These are phyloP conservation scores for Protophormia terraenovae DNA, from an alignment of 2,888 invertebrate species.

Conservation along the genomic window DNA sequence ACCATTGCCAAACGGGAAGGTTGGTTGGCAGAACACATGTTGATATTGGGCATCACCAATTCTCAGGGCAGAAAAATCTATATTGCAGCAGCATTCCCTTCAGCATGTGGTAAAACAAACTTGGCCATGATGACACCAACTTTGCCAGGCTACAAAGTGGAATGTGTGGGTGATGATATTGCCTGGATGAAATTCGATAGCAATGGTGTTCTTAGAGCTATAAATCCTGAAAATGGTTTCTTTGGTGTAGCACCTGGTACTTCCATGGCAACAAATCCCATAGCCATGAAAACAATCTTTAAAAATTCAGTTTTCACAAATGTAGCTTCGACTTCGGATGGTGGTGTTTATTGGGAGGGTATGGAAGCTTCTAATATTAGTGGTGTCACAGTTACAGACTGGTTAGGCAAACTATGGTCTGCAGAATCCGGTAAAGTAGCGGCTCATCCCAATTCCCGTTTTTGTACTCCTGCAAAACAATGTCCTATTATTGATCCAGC, in stretches of 20 bases:
- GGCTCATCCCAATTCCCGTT: slow-evolving; percentile 98
- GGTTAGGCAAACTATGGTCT: slow-evolving; percentile 91
- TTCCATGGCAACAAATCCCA: slow-evolving; percentile 94
- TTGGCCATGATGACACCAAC: slow-evolving; percentile 98
- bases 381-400: slow-evolving; percentile 87
- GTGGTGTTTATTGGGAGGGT: slow-evolving; percentile 99
- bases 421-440: slow-evolving; percentile 86
- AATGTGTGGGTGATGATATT: slow-evolving; percentile 98
- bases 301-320: slow-evolving; percentile 98
- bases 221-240: slow-evolving; percentile 99
- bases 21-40: slow-evolving; percentile 99
- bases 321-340: slow-evolving; percentile 96
- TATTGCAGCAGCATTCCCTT: slow-evolving; percentile 98
- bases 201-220: slow-evolving; percentile 93
- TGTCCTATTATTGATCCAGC: slow-evolving; percentile 96
- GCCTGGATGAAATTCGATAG: slow-evolving; percentile 98
- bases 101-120: slow-evolving; percentile 99
- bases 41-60: slow-evolving; percentile 97
- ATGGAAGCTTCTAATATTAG: slow-evolving; percentile 89
- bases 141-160: slow-evolving; percentile 94
- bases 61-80: slow-evolving; percentile 94
- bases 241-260: slow-evolving; percentile 99
- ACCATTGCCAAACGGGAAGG: slow-evolving; percentile 96
- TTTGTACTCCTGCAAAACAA: slow-evolving; percentile 96
- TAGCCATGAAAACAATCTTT: slow-evolving; percentile 96